Evolutionary conservation across 2,888 invertebrate genomes (phyloP), one percentile per base, ranked within the genome.

Genomic region (Pseudococcus longispinus): DNA sequence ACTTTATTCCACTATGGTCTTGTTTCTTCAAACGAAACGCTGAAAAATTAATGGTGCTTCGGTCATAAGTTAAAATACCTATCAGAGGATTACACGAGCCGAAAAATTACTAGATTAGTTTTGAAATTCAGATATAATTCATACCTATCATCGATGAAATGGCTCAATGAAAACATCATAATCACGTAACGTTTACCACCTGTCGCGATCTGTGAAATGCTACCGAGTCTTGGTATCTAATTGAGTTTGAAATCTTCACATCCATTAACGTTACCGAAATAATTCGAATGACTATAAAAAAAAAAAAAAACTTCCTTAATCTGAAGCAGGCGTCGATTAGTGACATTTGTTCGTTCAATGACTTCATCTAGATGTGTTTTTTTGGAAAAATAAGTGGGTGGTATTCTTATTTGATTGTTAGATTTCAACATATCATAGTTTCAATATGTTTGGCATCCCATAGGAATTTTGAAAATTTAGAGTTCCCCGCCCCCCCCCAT

Each of bases 151-250:
- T 70, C 70, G 70, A 29, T 70, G 70, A 29, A 70, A 29, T 70
- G 29, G n/a, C 70, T 70, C 70, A 29, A 70, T 29, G 15, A 70
- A 70, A 70, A 70, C 29, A 70, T 70, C 70, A 70, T 70, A 70
- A 70, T 70, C 70, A 18, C 6, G 29, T 18, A 15, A 29, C 70
- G 29, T 70, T 70, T 70, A 70, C 70, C 70, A 70, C 70, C 70
- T 70, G 70, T 70, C 29, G 29, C 70, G 70, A 70, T 29, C 29
- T 20, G 4, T 29, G 29, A 70, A 70, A 70, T 70, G 29, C 29
- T 70, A 70, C 29, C 6, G 29, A 70, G 70, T 70, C 70, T 65
- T 13, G 70, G 29, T 70, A 70, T 29, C 70, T 70, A 70, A 70
- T 70, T 70, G 70, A 70, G 70, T 70, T 37, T 70, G n/a, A 70